These are phyloP conservation scores for Chroicocephalus ridibundus DNA, from an alignment of 2,113 vertebrate genomes.

Conservation along the genomic window DNA sequence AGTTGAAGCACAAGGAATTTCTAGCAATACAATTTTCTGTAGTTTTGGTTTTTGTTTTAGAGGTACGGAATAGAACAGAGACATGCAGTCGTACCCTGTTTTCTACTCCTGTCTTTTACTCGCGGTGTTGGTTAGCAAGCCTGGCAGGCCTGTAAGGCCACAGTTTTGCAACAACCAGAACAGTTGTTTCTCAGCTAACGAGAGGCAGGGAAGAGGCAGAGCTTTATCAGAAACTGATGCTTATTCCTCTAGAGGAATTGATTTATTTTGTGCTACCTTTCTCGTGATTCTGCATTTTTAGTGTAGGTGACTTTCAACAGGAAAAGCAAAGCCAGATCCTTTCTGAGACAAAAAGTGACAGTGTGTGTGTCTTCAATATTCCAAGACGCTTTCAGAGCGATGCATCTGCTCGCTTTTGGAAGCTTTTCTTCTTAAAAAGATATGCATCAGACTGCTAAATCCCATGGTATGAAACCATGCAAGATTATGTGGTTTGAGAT, in stretches of 20 bases:
- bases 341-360: neutral
- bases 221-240: neutral
- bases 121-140: neutral
- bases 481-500: neutral
- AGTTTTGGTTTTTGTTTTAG: neutral
- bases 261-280: neutral
- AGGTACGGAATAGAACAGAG: neutral
- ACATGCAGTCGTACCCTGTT: fast-evolving
- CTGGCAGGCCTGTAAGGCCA: neutral
- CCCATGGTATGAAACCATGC: neutral
- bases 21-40: neutral
- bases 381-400: neutral
- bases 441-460: neutral
- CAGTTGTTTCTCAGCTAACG: neutral
- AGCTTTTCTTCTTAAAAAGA: neutral
- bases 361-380: neutral
- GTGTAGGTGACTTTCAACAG: neutral
- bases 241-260: neutral
- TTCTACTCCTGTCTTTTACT: neutral
- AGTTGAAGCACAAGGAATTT: neutral
- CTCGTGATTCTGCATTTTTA: neutral
- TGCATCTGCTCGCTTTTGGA: neutral
- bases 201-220: neutral
- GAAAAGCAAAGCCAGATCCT: neutral
- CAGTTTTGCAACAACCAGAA: neutral